Evolutionary conservation across 2,113 vertebrate genomes (phyloP), one percentile per base, ranked within the genome.

Genomic region (Tetrao urogallus): DNA sequence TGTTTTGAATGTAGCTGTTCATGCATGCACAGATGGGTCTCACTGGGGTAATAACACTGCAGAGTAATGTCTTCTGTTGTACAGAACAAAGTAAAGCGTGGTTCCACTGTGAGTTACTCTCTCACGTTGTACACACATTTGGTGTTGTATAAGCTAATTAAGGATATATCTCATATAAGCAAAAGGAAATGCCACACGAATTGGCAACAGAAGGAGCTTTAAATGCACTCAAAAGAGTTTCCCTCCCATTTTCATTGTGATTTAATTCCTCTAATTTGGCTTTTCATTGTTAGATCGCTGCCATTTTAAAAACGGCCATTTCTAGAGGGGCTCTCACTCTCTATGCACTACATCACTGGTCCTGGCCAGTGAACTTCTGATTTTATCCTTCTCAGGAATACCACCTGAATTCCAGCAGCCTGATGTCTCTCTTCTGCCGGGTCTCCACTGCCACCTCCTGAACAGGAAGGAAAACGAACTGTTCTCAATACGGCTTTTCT

Each of bases 361-460:
- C 40, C 15, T 2, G 10, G 36, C 17, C 63, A 43, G 42, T 5
- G 30, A 81, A 63, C 27, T 56, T 52, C 77, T 70, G 72, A 38
- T 6, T 57, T 40, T 10, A 56, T 22, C 45, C 17, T 57, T 20
- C 20, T 47, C 65, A 6, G 38, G 80, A 36, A 60, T 11, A 22
- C 13, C 47, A 16, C 42, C n/a, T 22, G 9, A 70, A 90, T 34
- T 52, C 36, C 81, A 76, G 70, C 13, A 64, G 7, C 40, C 75
- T 45, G 75, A 52, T 19, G 21, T 22, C n/a, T 11, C 56, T 67
- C 42, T 66, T 16, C 48, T 79, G 74, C 84, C 76, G 67, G 63
- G 48, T 34, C 88, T 86, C 91, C 94, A 96, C 83, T 94, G 96
- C 96, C 97, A 95, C 77, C 96, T 97, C 84, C 91, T 71, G 97